Conservation (phyloP, 1,140 invertebrate species). For the Chrysoperla carnea region DNA sequence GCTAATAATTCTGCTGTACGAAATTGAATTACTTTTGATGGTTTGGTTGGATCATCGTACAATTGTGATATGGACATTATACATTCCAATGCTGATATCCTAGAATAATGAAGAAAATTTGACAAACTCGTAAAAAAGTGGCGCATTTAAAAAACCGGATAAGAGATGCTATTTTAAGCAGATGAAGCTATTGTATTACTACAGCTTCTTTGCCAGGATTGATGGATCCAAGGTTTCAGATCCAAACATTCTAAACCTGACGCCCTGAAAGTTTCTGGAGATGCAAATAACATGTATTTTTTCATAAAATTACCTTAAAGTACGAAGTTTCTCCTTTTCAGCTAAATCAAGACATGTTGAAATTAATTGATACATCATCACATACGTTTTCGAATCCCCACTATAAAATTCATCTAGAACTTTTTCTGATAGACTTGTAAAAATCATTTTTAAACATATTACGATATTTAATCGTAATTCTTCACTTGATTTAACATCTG, state of each 20-base stretch:
- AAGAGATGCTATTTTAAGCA: no score
- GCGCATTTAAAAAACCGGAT: slow-evolving; percentile 4
- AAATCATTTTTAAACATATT: slow-evolving; percentile 28
- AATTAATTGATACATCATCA: slow-evolving; percentile 34
- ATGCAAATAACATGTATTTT: no score
- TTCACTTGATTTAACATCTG: slow-evolving; percentile 24
- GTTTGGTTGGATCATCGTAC: slow-evolving; percentile 22
- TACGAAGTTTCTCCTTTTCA: slow-evolving; percentile 32
- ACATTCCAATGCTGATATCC: slow-evolving; percentile 34
- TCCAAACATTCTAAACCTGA: no score
- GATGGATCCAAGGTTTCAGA: no score
- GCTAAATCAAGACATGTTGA: slow-evolving; percentile 35
- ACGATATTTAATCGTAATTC: slow-evolving; percentile 37
- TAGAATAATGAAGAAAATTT: slow-evolving; percentile 12
- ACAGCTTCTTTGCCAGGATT: no score
- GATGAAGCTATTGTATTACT: no score
- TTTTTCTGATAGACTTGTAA: slow-evolving; percentile 23
- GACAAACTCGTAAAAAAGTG: slow-evolving; percentile 8
- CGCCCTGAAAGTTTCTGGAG: no score
- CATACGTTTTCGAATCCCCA: slow-evolving; percentile 22
- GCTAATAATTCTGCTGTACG: slow-evolving; percentile 35
- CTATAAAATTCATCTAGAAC: slow-evolving; percentile 28
- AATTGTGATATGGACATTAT: slow-evolving; percentile 34
- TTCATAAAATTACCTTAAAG: no score
- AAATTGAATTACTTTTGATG: slow-evolving; percentile 22